A percentile compares a stretch with the other conserved stretches of the same genome.
Conservation (phyloP, 2,888 invertebrate genomes). For the Lithophane leautieri region DNA sequence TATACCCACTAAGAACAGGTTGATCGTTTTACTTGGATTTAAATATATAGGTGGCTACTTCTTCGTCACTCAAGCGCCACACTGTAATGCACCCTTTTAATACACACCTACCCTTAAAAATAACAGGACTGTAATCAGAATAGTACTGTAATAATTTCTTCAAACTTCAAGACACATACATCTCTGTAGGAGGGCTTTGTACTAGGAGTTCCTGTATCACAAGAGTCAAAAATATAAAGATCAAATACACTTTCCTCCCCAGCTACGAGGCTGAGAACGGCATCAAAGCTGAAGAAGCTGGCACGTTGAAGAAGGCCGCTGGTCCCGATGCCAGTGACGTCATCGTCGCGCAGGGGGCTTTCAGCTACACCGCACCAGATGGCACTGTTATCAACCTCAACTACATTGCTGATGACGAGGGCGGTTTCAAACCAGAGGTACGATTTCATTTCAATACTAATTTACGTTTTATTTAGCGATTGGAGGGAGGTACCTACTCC, state of each 20-base stretch:
- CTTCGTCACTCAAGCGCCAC: background rate
- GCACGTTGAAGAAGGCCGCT: slow-evolving; percentile 93
- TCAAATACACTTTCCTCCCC: slow-evolving; percentile 31
- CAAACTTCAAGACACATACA: background rate
- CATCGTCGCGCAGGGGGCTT: slow-evolving; percentile 92
- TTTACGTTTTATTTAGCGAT: background rate
- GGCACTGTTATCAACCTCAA: slow-evolving; percentile 92
- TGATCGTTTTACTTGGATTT: background rate
- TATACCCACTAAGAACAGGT: background rate
- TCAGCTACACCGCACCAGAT: slow-evolving; percentile 93
- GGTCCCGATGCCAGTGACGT: slow-evolving; percentile 92
- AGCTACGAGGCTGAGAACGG: slow-evolving; percentile 96
- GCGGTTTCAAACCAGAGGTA: slow-evolving; percentile 90
- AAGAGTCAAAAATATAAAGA: background rate
- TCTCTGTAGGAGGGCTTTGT: too few species aligned
- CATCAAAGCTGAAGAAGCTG: slow-evolving; percentile 95
- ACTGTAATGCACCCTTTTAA: background rate
- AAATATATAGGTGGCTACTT: background rate
- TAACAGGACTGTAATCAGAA: background rate
- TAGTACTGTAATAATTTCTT: background rate
- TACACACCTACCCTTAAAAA: background rate
- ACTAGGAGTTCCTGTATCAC: background rate
- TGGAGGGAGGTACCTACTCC: background rate
- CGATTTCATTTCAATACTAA: slow-evolving; percentile 14
- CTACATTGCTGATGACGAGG: slow-evolving; percentile 93